Evolutionary conservation across 2,113 vertebrate species (phyloP), one percentile per base, ranked within the genome.

Genomic region (Prochilodus magdalenae): DNA sequence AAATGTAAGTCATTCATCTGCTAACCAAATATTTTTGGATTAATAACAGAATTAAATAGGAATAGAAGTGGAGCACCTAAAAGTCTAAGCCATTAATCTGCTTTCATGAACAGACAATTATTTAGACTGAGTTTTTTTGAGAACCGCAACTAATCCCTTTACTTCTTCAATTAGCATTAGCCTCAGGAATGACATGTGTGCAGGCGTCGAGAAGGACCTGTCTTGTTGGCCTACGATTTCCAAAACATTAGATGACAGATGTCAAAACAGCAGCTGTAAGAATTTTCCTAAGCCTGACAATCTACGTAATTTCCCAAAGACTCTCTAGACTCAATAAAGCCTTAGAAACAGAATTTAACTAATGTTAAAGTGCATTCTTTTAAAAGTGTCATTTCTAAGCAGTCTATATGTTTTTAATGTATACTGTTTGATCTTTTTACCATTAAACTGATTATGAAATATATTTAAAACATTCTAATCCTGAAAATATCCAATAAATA

Each of bases 281-380:
- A 20, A 63, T 63, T 63, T 76, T 76, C 33, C 36, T 29, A 62
- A 75, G 13, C 57, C 30, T 36, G 53, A 33, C 73, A 59, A 44
- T 44, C 40, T 10, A 44, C 63, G 8, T 76, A 1, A 51, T 12
- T 12, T 49, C 12, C 12, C 7, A 36, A 36, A 36, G 36, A 7
- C 40, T 44, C 27, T 15, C 11, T 27, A 27, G 53, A 29, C 7
- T 51, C 10, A 51, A 16, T 51, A 7, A 16, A 51, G 4, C 8
- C 49, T 51, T 51, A 51, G 49, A 51, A 18, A 18, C 1, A 2
- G 1, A 18, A 1, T 51, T 16, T 51, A 13, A 14, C 49, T 18
- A 1, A 15, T 7, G 15, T 16, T 51, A 51, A 18, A 14, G 2
- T 3, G 15, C 2, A 51, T 16, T 18, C 16, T 16, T 14, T 51